These are phyloP conservation scores for Fregetta grallaria DNA, from an alignment of 2,113 vertebrate genomes.

Conservation along the genomic window DNA sequence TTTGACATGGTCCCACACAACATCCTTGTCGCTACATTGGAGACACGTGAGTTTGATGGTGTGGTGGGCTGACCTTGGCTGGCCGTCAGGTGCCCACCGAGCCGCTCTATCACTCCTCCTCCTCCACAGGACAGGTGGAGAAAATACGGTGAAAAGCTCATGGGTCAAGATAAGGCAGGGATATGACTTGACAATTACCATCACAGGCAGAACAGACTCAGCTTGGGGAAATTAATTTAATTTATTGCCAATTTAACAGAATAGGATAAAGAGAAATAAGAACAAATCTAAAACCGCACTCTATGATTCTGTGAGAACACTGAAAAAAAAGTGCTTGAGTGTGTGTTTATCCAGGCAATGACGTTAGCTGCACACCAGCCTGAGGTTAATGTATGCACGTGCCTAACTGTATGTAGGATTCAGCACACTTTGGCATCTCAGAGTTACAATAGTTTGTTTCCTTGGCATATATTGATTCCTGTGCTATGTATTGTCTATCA, in stretches of 20 bases:
- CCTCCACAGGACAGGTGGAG: neutral
- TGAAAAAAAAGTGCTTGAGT: neutral
- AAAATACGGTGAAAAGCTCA: neutral
- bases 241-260: neutral
- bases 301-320: neutral
- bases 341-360: neutral
- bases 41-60: neutral
- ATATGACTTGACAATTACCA: neutral
- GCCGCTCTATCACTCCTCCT: fast-evolving
- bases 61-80: neutral
- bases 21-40: neutral
- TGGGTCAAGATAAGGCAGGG: neutral
- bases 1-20: neutral
- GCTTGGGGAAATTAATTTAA: neutral
- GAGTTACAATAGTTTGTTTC: neutral
- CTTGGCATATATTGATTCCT: neutral
- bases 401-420: neutral
- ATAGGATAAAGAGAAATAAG: neutral
- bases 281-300: neutral
- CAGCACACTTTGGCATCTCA: neutral
- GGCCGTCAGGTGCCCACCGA: neutral
- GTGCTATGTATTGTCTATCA: neutral
- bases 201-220: neutral
- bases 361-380: neutral
- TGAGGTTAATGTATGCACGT: neutral